A percentile compares a stretch with the other conserved stretches of the same genome.
Conservation (phyloP, 1,140 invertebrate genomes). For the Panagrolaimus sp. region DNA sequence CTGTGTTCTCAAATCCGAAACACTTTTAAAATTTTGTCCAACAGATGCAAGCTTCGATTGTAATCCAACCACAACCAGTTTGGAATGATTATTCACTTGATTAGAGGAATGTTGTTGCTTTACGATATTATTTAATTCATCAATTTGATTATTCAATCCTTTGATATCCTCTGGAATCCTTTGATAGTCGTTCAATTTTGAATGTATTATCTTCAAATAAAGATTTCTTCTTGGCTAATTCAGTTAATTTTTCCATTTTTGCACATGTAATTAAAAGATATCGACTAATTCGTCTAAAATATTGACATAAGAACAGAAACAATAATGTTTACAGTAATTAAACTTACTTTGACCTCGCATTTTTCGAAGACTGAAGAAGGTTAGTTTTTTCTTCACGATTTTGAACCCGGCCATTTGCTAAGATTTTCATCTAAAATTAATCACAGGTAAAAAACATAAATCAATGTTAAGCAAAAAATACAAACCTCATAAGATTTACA, state of each 20-base stretch:
- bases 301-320: constrained; percentile 30
- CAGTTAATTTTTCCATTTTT: constrained; percentile 89
- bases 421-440: constrained; percentile 52
- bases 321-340: not conserved
- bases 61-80: constrained; percentile 83
- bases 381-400: constrained; percentile 38
- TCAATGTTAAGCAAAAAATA: too few relatives aligned
- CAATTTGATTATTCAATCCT: constrained; percentile 91
- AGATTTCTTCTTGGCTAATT: constrained; percentile 95
- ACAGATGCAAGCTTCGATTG: constrained; percentile 92
- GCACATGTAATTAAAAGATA: constrained; percentile 91
- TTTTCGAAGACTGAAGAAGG: constrained; percentile 75
- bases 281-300: constrained; percentile 77
- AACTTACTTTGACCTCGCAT: constrained; percentile 74
- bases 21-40: constrained; percentile 91
- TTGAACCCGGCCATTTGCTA: constrained; percentile 33
- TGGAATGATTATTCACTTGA: constrained; percentile 62
- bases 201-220: constrained; percentile 81
- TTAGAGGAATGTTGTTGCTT: constrained; percentile 61
- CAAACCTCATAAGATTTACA: constrained; percentile 85
- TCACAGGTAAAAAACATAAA: too few relatives aligned
- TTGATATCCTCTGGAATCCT: constrained; percentile 89
- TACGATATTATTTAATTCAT: constrained; percentile 64
- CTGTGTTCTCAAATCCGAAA: constrained; percentile 78
- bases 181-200: constrained; percentile 94